phyloP scores from a whole-genome alignment of 1,140 invertebrate genomes.

The Apis mellifera region Amel_HAv3.1 CM009931.2:18511501-18512000 shows the following conservation, averaged over 20 bases:
- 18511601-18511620: too few species aligned
- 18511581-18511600: too few species aligned
- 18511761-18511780: not conserved
- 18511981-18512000: constrained; percentile 74
- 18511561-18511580: too few species aligned
- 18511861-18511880: constrained; percentile 72
- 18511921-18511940: constrained; percentile 64
- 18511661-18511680: too few species aligned
- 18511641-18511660: too few species aligned
- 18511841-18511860: constrained; percentile 24
- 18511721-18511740: too few species aligned
- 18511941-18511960: constrained; percentile 67
- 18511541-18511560: not conserved
- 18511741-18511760: too few species aligned
- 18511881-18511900: constrained; percentile 74
- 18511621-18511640: too few species aligned
- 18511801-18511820: constrained; percentile 11
- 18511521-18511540: not conserved
- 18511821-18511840: constrained; percentile 23
- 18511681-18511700: too few species aligned
- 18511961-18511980: constrained; percentile 59
- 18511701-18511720: too few species aligned
- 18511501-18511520: not conserved
- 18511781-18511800: constrained; percentile 9
- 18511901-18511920: constrained; percentile 75